These are phyloP conservation scores for Troides helena DNA, from an alignment of 2,888 invertebrate genomes.

Conservation along the genomic window DNA sequence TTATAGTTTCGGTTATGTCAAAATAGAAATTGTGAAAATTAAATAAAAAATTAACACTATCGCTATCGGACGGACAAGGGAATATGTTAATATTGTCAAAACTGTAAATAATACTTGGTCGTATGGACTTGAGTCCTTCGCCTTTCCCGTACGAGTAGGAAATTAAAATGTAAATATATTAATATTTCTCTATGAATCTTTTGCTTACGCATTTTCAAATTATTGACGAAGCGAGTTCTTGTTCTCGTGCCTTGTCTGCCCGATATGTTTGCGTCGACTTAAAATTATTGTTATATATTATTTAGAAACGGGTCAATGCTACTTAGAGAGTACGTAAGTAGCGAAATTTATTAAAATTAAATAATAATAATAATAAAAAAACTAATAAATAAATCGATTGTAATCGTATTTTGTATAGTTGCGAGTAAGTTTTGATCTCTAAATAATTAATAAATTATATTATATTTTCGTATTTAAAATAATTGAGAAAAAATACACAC, in stretches of 20 bases:
- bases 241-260: constrained; percentile 12
- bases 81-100: constrained; percentile 4
- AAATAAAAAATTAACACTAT: constrained; percentile 35
- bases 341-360: constrained; percentile 25
- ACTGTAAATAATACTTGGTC: constrained; percentile 11
- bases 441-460: constrained; percentile 65
- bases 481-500: constrained; percentile 35
- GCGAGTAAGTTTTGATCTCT: constrained; percentile 64
- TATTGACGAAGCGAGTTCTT: constrained; percentile 4
- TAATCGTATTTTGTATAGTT: constrained; percentile 33
- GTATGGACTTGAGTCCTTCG: constrained; percentile 1
- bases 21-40: constrained; percentile 30
- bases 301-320: constrained; percentile 55
- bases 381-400: constrained; percentile 34
- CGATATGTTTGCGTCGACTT: constrained; percentile 10
- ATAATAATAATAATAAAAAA: constrained; percentile 6
- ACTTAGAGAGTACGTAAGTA: constrained; percentile 48
- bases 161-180: background rate
- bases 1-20: constrained; percentile 46
- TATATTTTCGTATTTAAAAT: constrained; percentile 72
- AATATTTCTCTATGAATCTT: background rate
- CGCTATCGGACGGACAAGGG: constrained; percentile 33
- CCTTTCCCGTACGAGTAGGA: constrained; percentile 5
- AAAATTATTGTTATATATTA: constrained; percentile 41
- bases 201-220: background rate